Evolutionary conservation across 2,888 invertebrate genomes (phyloP).

Genomic region (Trachelus stipa): DNA sequence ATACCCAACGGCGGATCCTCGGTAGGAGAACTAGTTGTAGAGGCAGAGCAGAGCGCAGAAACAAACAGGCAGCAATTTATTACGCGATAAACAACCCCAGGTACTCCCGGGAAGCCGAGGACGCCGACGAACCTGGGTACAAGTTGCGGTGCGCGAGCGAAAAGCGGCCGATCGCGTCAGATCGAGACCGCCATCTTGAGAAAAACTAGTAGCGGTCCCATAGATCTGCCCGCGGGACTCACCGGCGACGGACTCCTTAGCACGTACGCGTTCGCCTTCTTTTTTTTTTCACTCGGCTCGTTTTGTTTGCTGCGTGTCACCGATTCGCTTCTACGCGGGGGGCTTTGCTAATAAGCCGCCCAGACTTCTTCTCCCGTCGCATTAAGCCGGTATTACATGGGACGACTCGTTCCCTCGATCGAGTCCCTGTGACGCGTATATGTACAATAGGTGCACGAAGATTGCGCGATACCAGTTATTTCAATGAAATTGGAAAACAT

Average conservation of each 20-base stretch:
- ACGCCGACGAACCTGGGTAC: slow-evolving; percentile 10
- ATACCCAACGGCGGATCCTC: not conserved
- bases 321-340: slow-evolving; percentile 39
- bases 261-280: slow-evolving; percentile 12
- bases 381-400: not conserved
- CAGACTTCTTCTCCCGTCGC: slow-evolving; percentile 1
- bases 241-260: slow-evolving; percentile 9
- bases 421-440: not conserved
- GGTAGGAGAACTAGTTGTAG: not conserved
- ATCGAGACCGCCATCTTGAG: slow-evolving; percentile 45
- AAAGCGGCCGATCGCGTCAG: slow-evolving; percentile 49
- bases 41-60: not conserved
- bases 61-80: slow-evolving; percentile 44
- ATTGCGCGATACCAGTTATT: not conserved
- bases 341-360: slow-evolving; percentile 41
- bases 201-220: slow-evolving; percentile 60
- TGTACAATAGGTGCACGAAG: not conserved
- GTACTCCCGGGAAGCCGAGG: slow-evolving; percentile 28
- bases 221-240: slow-evolving; percentile 45
- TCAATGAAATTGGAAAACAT: not conserved
- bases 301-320: slow-evolving; percentile 29
- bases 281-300: slow-evolving; percentile 7
- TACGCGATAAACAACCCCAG: slow-evolving; percentile 47
- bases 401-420: not conserved
- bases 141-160: slow-evolving; percentile 23